Base-by-base conservation (phyloP, 2,113 vertebrate species). In the Columbina picui region DNA sequence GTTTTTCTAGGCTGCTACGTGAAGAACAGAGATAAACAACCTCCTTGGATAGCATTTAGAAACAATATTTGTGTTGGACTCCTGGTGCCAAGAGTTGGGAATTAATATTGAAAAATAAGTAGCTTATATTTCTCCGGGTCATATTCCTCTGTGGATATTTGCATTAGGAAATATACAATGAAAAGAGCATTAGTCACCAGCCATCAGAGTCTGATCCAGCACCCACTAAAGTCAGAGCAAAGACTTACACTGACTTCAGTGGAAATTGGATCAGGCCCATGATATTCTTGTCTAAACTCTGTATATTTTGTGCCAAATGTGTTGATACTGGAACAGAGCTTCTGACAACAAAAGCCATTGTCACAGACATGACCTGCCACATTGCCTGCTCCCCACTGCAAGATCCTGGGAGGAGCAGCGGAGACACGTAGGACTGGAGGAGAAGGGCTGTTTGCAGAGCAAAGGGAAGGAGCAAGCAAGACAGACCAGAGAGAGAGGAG, bases 101-200 rank as follows among this genome's bases (percentile, higher is more conserved):
- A 87, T 34, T 41, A 90, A 64, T 94, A 90, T 74, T 84, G 79
- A 94, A 96, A 94, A 96, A 84, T 83, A 91, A 88, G 26, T 86
- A 81, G 45, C 77, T 91, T 83, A 14, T 70, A 39, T 81, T 86
- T 96, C 71, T 83, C 43, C 81, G 64, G 82, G 60, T 94, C 88
- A 34, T 87, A 27, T 81, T 96, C 50, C 30, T 88, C 43, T 2
- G 0, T 92, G 73, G n/a, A 81, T 88, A 81, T 81, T 84, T 88
- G 52, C 73, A 65, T 92, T 86, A 71, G 77, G 71, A 90, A 96
- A 93, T 67, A 39, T 59, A 76, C 29, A 86, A 83, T 43, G 57
- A 79, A 70, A 92, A 59, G 39, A 88, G 3, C 38, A 77, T 96
- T 96, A 94, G 70, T 93, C 90, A 95, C 38, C 64, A 88, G 38